phyloP scores from a whole-genome alignment of 2,888 invertebrate genomes.

The Lymantria monacha region DNA sequence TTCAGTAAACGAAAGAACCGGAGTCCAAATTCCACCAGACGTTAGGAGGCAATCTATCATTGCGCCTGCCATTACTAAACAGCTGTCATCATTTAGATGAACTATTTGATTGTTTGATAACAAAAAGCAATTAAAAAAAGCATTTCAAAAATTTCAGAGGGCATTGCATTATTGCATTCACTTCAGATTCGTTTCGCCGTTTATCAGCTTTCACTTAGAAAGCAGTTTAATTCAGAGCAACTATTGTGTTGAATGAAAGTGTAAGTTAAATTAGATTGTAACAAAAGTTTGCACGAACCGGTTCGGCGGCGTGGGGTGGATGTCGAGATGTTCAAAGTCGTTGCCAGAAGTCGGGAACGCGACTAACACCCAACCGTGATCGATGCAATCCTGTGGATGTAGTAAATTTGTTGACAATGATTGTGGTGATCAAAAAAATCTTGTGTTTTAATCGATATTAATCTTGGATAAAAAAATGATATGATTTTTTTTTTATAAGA shows the following conservation, averaged over 20 bases:
- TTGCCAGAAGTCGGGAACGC: constrained; percentile 80
- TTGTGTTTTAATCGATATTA: too few relatives aligned
- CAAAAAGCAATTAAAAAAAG: too few relatives aligned
- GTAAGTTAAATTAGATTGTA: constrained; percentile 9
- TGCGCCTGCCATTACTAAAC: too few relatives aligned
- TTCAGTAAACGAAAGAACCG: too few relatives aligned
- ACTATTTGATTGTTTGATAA: too few relatives aligned
- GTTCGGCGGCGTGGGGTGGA: constrained; percentile 83
- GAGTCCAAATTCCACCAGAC: too few relatives aligned
- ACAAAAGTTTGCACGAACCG: constrained; percentile 60
- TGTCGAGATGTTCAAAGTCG: constrained; percentile 84
- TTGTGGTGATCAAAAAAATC: too few relatives aligned
- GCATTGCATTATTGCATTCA: background rate
- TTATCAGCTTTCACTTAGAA: constrained; percentile 35
- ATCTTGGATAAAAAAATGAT: too few relatives aligned
- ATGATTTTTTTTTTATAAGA: too few relatives aligned
- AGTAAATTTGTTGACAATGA: background rate
- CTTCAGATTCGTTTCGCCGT: constrained; percentile 3
- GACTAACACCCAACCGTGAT: constrained; percentile 84
- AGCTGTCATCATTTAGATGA: too few relatives aligned
- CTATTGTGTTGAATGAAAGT: constrained; percentile 20
- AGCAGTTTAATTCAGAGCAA: constrained; percentile 22
- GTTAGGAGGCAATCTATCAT: too few relatives aligned
- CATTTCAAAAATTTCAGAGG: too few relatives aligned
- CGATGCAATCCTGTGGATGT: constrained; percentile 74